These are phyloP conservation scores for Folsomia manolachei DNA, from an alignment of 2,888 invertebrate species.

Conservation along the genomic window DNA sequence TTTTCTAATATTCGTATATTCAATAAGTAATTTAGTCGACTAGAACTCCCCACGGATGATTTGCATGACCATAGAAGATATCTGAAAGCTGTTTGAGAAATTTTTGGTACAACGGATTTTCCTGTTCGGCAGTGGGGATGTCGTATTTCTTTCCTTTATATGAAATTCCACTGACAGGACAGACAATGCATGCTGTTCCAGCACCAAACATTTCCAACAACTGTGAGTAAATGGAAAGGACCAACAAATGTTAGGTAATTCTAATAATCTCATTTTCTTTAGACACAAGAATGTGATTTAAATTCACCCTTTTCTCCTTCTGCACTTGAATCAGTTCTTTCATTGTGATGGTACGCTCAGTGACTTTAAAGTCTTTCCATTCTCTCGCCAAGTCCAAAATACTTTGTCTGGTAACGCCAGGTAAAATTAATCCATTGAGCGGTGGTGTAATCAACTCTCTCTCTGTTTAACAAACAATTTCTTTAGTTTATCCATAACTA, in stretches of 20 bases:
- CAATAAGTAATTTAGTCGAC: conserved; percentile 56
- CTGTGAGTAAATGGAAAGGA: conserved; percentile 60
- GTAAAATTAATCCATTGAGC: conserved; percentile 87
- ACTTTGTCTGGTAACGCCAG: conserved; percentile 88
- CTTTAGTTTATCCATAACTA: too few species aligned
- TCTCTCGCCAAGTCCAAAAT: conserved; percentile 74
- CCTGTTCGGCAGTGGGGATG: conserved; percentile 71
- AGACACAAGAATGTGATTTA: conserved; percentile 5
- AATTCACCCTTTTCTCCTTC: conserved; percentile 76
- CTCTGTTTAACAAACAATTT: too few species aligned
- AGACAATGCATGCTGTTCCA: conserved; percentile 95
- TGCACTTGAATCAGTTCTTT: conserved; percentile 69
- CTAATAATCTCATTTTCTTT: not conserved
- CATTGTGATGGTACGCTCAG: conserved; percentile 82
- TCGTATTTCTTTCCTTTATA: conserved; percentile 67
- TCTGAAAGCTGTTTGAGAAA: conserved; percentile 74
- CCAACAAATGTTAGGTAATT: conserved; percentile 9
- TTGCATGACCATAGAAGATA: conserved; percentile 83
- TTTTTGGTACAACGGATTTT: conserved; percentile 69
- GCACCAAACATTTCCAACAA: conserved; percentile 93
- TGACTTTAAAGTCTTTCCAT: conserved; percentile 83
- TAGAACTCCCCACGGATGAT: conserved; percentile 72
- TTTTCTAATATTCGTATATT: not conserved
- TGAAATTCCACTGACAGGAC: conserved; percentile 82
- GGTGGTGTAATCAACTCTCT: conserved; percentile 90